phyloP scores from a whole-genome alignment of 2,113 vertebrate genomes.

The Sinocyclocheilus anshuiensis region DNA sequence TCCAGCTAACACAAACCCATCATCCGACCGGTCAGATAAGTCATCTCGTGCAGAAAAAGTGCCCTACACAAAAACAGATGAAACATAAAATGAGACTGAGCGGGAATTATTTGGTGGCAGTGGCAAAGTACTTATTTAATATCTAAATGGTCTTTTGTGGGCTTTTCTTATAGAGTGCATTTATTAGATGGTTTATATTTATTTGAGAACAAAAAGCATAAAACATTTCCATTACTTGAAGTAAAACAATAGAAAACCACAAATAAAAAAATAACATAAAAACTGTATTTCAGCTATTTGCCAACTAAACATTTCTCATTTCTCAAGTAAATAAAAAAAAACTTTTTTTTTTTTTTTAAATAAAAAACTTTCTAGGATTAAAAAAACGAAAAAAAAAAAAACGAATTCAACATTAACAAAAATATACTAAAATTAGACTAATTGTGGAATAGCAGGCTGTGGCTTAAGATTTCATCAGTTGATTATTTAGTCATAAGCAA shows the following conservation, averaged over 20 bases:
- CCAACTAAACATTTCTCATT: not conserved
- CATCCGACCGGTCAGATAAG: constrained; percentile 77
- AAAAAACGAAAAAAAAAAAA: not conserved
- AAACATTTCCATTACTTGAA: not conserved
- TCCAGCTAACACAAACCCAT: constrained; percentile 63
- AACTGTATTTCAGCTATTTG: not conserved
- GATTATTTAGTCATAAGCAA: not conserved
- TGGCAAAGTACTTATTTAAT: not conserved
- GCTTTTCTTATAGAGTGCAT: not conserved
- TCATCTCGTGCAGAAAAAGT: constrained; percentile 78
- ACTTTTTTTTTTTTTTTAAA: not conserved
- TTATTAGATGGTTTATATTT: not conserved
- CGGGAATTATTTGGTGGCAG: not conserved
- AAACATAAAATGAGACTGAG: not conserved
- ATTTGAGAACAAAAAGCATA: not conserved
- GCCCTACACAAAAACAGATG: constrained; percentile 62
- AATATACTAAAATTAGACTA: too few species aligned
- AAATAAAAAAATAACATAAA: not conserved
- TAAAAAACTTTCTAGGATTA: not conserved
- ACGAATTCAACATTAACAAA: too few species aligned
- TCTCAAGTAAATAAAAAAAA: not conserved
- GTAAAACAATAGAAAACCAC: not conserved
- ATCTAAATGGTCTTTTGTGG: not conserved
- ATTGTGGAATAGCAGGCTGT: not conserved
- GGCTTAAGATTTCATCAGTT: not conserved